Conservation (phyloP, 2,888 invertebrate genomes). For the Drosophila acutilabella region DNA sequence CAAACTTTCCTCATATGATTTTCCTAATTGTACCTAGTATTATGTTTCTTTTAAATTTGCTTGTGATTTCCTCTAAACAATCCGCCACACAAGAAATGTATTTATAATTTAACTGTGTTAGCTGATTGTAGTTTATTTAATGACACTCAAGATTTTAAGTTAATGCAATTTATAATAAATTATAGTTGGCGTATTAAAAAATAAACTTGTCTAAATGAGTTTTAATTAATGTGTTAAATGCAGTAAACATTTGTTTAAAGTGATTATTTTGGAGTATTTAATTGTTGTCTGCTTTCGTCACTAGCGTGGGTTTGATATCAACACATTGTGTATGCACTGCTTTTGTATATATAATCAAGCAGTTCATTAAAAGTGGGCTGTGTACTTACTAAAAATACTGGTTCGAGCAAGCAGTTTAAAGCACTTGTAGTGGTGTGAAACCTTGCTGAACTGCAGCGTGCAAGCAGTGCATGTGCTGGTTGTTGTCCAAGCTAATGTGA, state of each 20-base stretch:
- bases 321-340: background rate
- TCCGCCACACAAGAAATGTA: constrained; percentile 15
- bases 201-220: background rate
- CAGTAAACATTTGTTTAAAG: too few relatives aligned
- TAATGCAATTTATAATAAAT: constrained; percentile 56
- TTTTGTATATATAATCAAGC: constrained; percentile 4
- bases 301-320: too few relatives aligned
- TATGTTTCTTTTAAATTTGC: constrained; percentile 57
- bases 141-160: constrained; percentile 34
- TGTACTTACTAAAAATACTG: background rate
- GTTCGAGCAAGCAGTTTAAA: rapidly evolving
- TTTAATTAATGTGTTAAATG: background rate
- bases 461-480: background rate
- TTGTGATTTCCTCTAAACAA: constrained; percentile 58
- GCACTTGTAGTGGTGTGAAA: background rate
- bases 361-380: background rate
- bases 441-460: background rate
- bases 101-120: constrained; percentile 42
- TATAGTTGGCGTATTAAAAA: constrained; percentile 25
- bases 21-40: constrained; percentile 63
- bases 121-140: constrained; percentile 23
- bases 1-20: constrained; percentile 39
- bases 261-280: too few relatives aligned
- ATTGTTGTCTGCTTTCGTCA: too few relatives aligned
- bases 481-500: too few relatives aligned